Conservation (phyloP, 1,140 invertebrate species). For the Drosophila mayri region DNA sequence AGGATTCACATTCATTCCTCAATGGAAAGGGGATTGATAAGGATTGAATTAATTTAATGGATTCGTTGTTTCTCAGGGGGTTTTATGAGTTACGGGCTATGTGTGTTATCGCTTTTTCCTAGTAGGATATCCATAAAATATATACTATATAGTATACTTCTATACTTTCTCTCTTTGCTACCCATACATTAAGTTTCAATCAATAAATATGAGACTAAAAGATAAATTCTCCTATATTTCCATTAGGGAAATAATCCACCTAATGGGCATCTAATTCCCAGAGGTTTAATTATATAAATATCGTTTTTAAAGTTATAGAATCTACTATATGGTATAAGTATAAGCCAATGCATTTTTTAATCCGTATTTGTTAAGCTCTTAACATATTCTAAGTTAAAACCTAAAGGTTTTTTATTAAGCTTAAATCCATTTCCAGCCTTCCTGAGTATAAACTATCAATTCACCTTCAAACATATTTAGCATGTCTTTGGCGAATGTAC, state of each 20-base stretch:
- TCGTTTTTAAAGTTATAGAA: neutral
- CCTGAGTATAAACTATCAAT: neutral
- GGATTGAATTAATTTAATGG: neutral
- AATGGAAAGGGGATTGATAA: neutral
- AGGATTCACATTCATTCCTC: slow-evolving; percentile 3
- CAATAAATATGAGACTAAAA: neutral
- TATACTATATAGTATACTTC: too few relatives aligned
- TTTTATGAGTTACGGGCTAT: neutral
- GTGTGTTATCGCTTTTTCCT: too few relatives aligned
- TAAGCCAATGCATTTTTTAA: neutral
- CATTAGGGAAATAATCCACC: neutral
- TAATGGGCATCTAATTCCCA: neutral
- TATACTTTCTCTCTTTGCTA: neutral
- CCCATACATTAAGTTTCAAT: neutral
- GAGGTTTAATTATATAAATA: neutral
- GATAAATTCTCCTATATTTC: neutral
- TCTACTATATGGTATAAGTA: too few relatives aligned
- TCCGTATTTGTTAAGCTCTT: neutral
- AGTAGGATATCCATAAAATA: too few relatives aligned
- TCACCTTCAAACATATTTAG: neutral
- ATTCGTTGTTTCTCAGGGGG: neutral
- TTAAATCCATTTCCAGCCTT: neutral
- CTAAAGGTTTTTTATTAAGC: too few relatives aligned
- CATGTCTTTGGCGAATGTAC: slow-evolving; percentile 2
- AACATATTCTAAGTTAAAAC: too few relatives aligned